Evolutionary conservation across 2,113 vertebrate species (phyloP), one percentile per base, ranked within the genome.

Genomic region (Pterocles burchelli): DNA sequence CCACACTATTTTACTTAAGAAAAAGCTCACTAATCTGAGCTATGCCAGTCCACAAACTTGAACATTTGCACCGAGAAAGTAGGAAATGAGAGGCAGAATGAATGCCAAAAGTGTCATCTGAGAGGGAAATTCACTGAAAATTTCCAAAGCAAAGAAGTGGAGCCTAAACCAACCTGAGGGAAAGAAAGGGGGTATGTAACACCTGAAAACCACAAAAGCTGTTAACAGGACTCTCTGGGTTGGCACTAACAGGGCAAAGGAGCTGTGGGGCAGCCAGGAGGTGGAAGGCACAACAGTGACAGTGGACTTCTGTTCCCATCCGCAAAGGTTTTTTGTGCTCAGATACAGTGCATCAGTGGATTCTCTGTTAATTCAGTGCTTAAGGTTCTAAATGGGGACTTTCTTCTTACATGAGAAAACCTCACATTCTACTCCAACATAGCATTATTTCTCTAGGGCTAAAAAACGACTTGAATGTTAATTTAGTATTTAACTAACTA

Each of bases 261-360:
- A 74, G 14, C 38, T 66, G 54, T 38, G 17, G 36, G 21, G 13
- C 31, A 76, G 55, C 28, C 28, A 79, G 63, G 14, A 73, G 36
- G 4, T n/a, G 25, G 38, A 66, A 66, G 19, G 45, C 3, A 6
- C 52, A 12, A 17, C 15, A 36, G 58, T 41, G 70, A 59, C 14
- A 26, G 29, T 31, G 54, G 29, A 59, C 8, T 89, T 67, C 38
- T 45, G 17, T 58, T 85, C 31, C 66, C 41, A 29, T 48, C 29
- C 3, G 2, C 3, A 0, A 14, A 17, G 34, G 1, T n/a, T 8
- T 78, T 89, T 70, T 71, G 26, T 58, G n/a, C 33, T 93, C 17
- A 29, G 21, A 28, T 82, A 25, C 21, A 74, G 43, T 38, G n/a
- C 41, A 17, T 81, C 36, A 33, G 52, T 80, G 36, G 29, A 68